Percentiles rank a stretch among this genome's conserved stretches.
phyloP scores from a whole-genome alignment of 2,797 vertebrate species.

The Syngnathus rostellatus region DNA sequence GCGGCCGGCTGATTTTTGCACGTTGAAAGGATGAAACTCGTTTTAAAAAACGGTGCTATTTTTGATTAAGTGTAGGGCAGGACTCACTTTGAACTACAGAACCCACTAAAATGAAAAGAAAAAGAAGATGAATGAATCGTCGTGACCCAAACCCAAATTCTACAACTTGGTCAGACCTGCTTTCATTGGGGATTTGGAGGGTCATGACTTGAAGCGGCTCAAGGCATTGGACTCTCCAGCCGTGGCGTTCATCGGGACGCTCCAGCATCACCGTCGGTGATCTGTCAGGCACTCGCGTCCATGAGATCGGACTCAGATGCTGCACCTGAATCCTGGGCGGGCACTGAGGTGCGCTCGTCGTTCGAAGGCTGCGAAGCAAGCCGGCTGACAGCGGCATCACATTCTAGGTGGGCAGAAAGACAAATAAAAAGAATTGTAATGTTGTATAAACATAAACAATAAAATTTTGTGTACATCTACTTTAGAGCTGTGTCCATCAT shows the following conservation, averaged over 20 bases:
- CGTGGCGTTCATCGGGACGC: constrained; percentile 74
- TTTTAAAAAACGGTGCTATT: neutral
- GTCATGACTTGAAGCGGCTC: constrained; percentile 83
- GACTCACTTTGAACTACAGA: neutral
- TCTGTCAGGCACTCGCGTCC: constrained; percentile 82
- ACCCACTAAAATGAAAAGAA: neutral
- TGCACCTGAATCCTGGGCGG: constrained; percentile 86
- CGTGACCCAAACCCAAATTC: neutral
- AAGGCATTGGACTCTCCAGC: constrained; percentile 82
- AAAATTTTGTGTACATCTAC: neutral
- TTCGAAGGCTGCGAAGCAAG: constrained; percentile 82
- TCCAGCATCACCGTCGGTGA: constrained; percentile 73
- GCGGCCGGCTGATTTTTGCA: neutral
- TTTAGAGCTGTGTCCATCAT: neutral
- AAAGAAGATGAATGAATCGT: neutral
- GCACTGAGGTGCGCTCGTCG: constrained; percentile 78
- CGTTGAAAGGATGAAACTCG: neutral
- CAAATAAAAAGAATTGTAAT: constrained; percentile 1
- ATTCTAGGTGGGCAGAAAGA: constrained; percentile 66
- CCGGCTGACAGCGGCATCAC: constrained; percentile 89
- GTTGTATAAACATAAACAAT: neutral
- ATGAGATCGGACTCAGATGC: constrained; percentile 72
- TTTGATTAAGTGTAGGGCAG: neutral
- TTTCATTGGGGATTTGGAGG: constrained; percentile 89
- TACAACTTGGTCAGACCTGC: constrained; percentile 69